Conservation (phyloP, 2,113 vertebrate genomes). For the Callochromis pleurospilus region DNA sequence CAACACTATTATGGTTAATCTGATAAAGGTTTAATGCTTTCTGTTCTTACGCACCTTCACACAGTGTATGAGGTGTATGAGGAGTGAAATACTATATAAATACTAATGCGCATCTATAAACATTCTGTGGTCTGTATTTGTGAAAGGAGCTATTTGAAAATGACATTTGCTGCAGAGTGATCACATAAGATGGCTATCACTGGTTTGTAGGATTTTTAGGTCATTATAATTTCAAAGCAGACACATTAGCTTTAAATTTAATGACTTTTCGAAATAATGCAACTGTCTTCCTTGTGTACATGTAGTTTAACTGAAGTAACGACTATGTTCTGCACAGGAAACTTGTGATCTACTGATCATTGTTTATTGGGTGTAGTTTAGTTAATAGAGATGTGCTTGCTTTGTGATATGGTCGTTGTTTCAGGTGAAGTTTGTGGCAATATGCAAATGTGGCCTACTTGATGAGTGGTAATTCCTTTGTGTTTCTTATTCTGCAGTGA, state of each 20-base stretch:
- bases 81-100: neutral
- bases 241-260: neutral
- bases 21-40: neutral
- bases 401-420: neutral
- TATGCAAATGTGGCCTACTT: constrained; percentile 29
- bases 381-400: neutral
- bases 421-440: constrained; percentile 10
- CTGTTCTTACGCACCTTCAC: neutral
- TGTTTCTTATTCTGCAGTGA: neutral
- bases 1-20: neutral
- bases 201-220: neutral
- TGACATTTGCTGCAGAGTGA: neutral
- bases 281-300: neutral
- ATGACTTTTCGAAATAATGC: neutral
- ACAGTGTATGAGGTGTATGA: neutral
- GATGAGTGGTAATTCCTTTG: neutral
- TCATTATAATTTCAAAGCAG: neutral
- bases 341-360: neutral
- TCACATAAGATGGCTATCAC: neutral
- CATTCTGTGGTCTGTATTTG: neutral
- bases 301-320: neutral
- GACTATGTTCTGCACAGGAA: neutral
- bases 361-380: neutral
- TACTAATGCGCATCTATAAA: neutral
- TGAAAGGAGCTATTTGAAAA: neutral